Conservation (phyloP, 92 coral and sea anemone genomes). For the Palythoa grandiflora region DNA sequence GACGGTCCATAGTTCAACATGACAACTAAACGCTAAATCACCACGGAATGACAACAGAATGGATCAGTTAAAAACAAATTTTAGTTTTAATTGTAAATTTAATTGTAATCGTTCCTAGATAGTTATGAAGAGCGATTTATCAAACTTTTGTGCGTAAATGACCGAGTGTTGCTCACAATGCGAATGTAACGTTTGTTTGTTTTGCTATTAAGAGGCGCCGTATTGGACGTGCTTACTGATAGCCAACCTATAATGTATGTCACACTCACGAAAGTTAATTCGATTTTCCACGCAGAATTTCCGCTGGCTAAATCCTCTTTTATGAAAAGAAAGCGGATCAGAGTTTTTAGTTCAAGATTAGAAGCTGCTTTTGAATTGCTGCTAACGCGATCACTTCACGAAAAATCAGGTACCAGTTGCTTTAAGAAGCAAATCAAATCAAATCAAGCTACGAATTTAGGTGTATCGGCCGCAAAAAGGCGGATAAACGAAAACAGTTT, state of each 20-base stretch:
- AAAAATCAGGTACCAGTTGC: neutral
- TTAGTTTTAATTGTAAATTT: slow-evolving; percentile 38
- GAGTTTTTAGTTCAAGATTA: slow-evolving; percentile 14
- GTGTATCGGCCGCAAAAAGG: slow-evolving; percentile 1
- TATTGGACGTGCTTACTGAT: neutral
- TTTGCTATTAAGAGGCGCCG: slow-evolving; percentile 32
- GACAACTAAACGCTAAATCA: slow-evolving; percentile 19
- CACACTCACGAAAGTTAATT: slow-evolving; percentile 27
- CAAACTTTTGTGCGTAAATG: slow-evolving; percentile 33
- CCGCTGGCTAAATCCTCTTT: slow-evolving; percentile 34
- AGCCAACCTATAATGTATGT: neutral
- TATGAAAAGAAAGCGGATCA: slow-evolving; percentile 33
- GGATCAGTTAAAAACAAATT: slow-evolving; percentile 40
- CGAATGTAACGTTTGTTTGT: slow-evolving; percentile 15
- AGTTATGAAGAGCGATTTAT: slow-evolving; percentile 22
- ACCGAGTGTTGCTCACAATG: neutral
- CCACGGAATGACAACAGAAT: slow-evolving; percentile 27
- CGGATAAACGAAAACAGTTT: slow-evolving; percentile 1
- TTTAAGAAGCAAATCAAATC: neutral
- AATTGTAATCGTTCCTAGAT: slow-evolving; percentile 41
- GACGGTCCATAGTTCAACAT: slow-evolving; percentile 5
- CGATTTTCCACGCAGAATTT: slow-evolving; percentile 34
- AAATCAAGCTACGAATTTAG: neutral
- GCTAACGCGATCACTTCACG: slow-evolving; percentile 41
- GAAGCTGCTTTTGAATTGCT: slow-evolving; percentile 21